Conservation (phyloP, 2,113 vertebrate genomes). For the Zootoca vivipara region DNA sequence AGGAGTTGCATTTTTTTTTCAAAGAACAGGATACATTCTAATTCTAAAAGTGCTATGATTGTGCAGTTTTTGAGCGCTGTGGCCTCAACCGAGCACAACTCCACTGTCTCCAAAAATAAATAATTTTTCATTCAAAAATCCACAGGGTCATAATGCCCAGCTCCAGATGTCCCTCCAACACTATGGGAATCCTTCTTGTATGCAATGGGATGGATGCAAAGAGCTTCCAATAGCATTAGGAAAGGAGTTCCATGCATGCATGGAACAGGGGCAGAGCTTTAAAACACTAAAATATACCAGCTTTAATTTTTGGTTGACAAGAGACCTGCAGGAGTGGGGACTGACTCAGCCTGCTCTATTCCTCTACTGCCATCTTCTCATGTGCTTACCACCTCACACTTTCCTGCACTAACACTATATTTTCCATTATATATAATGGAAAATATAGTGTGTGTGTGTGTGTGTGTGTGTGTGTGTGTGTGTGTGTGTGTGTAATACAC, state of each 20-base stretch:
- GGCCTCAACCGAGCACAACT: background rate
- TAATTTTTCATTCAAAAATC: background rate
- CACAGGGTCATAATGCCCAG: background rate
- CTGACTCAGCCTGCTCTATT: background rate
- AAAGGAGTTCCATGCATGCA: background rate
- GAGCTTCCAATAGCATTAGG: background rate
- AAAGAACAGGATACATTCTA: background rate
- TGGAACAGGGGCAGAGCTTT: background rate
- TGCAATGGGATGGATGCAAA: background rate
- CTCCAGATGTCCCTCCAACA: background rate
- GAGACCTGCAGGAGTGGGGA: background rate
- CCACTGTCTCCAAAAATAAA: background rate
- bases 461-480: too few relatives aligned
- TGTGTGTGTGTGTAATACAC: too few relatives aligned
- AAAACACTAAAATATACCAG: background rate
- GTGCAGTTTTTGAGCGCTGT: constrained; percentile 5
- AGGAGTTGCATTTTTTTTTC: background rate
- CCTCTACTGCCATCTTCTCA: background rate
- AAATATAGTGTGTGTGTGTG: background rate
- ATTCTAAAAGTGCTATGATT: constrained; percentile 10
- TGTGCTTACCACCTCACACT: background rate
- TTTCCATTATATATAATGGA: constrained; percentile 23
- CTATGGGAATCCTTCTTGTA: background rate
- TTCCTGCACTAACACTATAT: constrained; percentile 2
- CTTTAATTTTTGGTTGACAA: background rate